Evolutionary conservation across 2,113 vertebrate genomes (phyloP).

Genomic region (Rhea pennata): DNA sequence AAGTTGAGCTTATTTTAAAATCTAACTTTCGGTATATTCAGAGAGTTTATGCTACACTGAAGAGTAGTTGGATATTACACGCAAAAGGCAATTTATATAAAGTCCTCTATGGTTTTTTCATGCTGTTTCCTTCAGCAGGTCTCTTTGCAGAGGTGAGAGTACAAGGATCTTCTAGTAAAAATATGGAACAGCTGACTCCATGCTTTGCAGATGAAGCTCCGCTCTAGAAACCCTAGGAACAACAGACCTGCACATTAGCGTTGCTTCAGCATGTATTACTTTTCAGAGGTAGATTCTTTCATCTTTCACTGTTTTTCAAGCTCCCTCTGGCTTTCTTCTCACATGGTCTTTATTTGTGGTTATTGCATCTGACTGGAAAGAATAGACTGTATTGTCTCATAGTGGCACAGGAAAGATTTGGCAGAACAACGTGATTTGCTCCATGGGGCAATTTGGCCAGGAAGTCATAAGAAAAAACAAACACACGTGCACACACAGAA

Average conservation of each 20-base stretch:
- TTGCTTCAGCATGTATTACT: neutral
- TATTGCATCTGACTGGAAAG: neutral
- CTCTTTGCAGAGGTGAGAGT: neutral
- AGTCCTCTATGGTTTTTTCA: neutral
- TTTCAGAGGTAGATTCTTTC: neutral
- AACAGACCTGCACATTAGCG: neutral
- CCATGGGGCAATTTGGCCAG: neutral
- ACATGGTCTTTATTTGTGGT: neutral
- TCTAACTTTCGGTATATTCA: neutral
- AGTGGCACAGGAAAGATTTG: neutral
- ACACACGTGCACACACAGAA: neutral
- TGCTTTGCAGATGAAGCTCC: neutral
- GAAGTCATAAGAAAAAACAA: neutral
- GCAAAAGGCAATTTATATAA: neutral
- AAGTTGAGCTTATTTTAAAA: neutral
- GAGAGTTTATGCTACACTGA: neutral
- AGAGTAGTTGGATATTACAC: neutral
- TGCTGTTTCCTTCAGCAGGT: neutral
- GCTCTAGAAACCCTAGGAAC: neutral
- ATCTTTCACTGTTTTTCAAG: neutral
- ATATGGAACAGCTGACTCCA: fast-evolving
- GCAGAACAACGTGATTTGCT: neutral
- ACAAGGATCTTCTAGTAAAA: neutral
- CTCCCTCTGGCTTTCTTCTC: neutral
- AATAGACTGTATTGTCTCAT: neutral